These are phyloP conservation scores for Nothura maculosa DNA, from an alignment of 2,797 vertebrate genomes.

Conservation along the genomic window DNA sequence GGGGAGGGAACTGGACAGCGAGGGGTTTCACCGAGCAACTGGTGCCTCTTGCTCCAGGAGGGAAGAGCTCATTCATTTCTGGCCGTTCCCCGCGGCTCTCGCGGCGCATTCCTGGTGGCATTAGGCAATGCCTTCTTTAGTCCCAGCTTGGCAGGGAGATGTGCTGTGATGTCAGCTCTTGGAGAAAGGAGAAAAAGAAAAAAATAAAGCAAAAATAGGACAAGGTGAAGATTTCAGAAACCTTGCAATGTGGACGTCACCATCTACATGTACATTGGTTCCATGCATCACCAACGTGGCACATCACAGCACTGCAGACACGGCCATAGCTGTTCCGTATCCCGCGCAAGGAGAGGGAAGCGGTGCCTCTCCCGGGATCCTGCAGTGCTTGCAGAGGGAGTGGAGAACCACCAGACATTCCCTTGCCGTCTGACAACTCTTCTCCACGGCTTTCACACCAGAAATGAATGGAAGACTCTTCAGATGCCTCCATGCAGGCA, in stretches of 20 bases:
- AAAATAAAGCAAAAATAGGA: neutral
- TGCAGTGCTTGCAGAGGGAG: no score
- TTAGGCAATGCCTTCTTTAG: conserved; percentile 52
- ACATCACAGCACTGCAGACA: neutral
- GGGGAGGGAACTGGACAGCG: neutral
- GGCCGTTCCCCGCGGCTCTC: conserved; percentile 8
- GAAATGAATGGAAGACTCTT: neutral
- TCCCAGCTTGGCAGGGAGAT: conserved; percentile 39
- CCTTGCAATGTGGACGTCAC: neutral
- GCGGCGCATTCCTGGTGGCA: conserved; percentile 23
- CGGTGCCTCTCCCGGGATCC: no score
- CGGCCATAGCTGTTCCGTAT: fast-evolving
- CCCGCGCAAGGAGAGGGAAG: no score
- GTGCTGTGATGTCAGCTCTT: conserved; percentile 8
- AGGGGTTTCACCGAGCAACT: neutral
- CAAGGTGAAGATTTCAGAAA: neutral
- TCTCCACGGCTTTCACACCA: neutral
- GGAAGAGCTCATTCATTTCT: conserved; percentile 10
- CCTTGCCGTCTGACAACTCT: neutral
- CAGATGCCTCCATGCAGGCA: neutral
- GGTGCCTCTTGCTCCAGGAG: neutral
- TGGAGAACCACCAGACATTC: neutral
- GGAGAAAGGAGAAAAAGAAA: neutral
- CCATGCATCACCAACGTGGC: neutral
- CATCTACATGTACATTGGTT: neutral